A percentile compares a stretch with the other conserved stretches of the same genome.
These are phyloP conservation scores for Centropristis striata DNA, from an alignment of 2,113 vertebrate genomes.

Conservation along the genomic window DNA sequence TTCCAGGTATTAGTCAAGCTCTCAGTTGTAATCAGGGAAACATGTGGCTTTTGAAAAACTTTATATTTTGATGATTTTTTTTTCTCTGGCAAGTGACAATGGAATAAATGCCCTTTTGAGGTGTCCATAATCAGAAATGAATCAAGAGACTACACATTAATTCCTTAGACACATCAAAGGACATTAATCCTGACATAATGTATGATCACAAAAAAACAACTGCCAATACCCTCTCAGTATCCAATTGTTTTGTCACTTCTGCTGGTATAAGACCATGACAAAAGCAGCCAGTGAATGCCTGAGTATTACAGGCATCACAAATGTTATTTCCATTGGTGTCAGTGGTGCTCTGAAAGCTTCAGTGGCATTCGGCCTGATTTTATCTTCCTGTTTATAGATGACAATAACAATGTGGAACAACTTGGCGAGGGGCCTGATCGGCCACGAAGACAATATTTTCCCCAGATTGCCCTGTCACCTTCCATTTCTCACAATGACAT, in stretches of 20 bases:
- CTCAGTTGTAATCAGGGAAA: too few species aligned
- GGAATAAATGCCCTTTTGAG: too few species aligned
- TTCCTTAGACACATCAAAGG: too few species aligned
- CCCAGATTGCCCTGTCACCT: slow-evolving; percentile 36
- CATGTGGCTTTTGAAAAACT: too few species aligned
- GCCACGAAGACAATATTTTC: slow-evolving; percentile 51
- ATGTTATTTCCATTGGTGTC: slow-evolving; percentile 11
- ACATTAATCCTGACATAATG: background rate
- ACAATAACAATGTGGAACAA: slow-evolving; percentile 49
- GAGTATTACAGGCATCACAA: background rate
- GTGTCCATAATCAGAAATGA: too few species aligned
- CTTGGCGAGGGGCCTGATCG: background rate
- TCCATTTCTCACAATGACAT: slow-evolving; percentile 45
- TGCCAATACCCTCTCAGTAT: background rate
- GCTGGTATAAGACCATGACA: background rate
- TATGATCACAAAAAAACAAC: background rate
- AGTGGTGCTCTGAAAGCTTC: slow-evolving; percentile 28
- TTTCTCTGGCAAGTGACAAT: too few species aligned
- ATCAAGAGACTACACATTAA: too few species aligned
- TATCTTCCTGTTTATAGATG: slow-evolving; percentile 46
- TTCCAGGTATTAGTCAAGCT: too few species aligned
- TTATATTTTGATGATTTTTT: too few species aligned
- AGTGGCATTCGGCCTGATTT: slow-evolving; percentile 20
- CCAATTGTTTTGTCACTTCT: background rate
- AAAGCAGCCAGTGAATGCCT: slow-evolving; percentile 6